Evolutionary conservation across 1,140 invertebrate genomes (phyloP).

Genomic region (Thrips palmi): DNA sequence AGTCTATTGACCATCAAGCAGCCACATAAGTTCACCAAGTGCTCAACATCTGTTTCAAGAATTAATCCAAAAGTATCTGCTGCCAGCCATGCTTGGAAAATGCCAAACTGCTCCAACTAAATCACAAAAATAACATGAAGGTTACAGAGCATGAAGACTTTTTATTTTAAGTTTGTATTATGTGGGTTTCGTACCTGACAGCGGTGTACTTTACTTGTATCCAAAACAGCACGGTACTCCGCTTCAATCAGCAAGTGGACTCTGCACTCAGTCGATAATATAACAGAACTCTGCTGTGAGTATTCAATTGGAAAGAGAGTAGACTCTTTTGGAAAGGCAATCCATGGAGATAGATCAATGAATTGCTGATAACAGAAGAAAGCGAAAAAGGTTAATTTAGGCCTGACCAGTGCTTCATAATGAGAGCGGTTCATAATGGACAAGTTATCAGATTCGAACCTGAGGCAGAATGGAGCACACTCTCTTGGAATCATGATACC

Average conservation of each 20-base stretch:
- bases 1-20: slow-evolving; percentile 36
- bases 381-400: slow-evolving; percentile 12
- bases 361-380: slow-evolving; percentile 23
- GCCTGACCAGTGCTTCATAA: slow-evolving; percentile 7
- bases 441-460: slow-evolving; percentile 18
- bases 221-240: slow-evolving; percentile 17
- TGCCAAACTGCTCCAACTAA: slow-evolving; percentile 44
- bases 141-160: not conserved
- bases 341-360: slow-evolving; percentile 30
- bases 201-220: slow-evolving; percentile 3
- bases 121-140: slow-evolving; percentile 10
- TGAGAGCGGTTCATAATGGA: no score
- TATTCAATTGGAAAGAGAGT: slow-evolving; percentile 29
- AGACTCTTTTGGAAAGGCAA: slow-evolving; percentile 26
- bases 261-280: slow-evolving; percentile 18
- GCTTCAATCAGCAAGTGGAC: slow-evolving; percentile 30
- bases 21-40: slow-evolving; percentile 35
- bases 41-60: slow-evolving; percentile 40
- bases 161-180: not conserved
- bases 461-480: slow-evolving; percentile 23
- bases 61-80: slow-evolving; percentile 37
- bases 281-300: slow-evolving; percentile 17
- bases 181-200: slow-evolving; percentile 12
- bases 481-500: slow-evolving; percentile 23
- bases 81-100: slow-evolving; percentile 40